Percentiles rank a stretch among this genome's conserved stretches.
phyloP scores from a whole-genome alignment of 1,140 invertebrate species.

The Zeugodacus cucurbitae region DNA sequence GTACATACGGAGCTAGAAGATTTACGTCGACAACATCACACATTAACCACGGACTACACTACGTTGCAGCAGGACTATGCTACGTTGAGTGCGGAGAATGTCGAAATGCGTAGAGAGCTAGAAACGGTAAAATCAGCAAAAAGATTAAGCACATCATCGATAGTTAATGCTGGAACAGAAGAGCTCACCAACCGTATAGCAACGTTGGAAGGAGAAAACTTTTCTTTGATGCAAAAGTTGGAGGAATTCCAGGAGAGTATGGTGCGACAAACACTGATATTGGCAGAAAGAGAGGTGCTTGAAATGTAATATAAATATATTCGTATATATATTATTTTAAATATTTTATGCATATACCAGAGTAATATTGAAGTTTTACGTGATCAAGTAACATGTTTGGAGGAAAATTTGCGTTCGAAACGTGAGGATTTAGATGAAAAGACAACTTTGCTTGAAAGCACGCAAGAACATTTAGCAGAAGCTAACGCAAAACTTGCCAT shows the following conservation, averaged over 20 bases:
- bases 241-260: constrained; percentile 53
- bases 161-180: background rate
- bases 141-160: background rate
- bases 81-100: constrained; percentile 48
- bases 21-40: constrained; percentile 50
- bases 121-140: constrained; percentile 2
- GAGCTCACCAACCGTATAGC: constrained; percentile 43
- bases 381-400: constrained; percentile 58
- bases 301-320: background rate
- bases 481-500: constrained; percentile 59
- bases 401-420: constrained; percentile 59
- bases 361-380: constrained; percentile 57
- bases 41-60: constrained; percentile 49
- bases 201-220: constrained; percentile 54
- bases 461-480: constrained; percentile 60
- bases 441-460: constrained; percentile 55
- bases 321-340: background rate
- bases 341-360: constrained; percentile 38
- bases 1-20: constrained; percentile 53
- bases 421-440: constrained; percentile 61
- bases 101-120: constrained; percentile 42
- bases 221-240: constrained; percentile 57
- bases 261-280: constrained; percentile 50
- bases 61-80: constrained; percentile 54
- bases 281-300: constrained; percentile 59